These are phyloP conservation scores for Drosophila persimilis DNA, from an alignment of 1,140 invertebrate species.

Conservation along the genomic window DNA sequence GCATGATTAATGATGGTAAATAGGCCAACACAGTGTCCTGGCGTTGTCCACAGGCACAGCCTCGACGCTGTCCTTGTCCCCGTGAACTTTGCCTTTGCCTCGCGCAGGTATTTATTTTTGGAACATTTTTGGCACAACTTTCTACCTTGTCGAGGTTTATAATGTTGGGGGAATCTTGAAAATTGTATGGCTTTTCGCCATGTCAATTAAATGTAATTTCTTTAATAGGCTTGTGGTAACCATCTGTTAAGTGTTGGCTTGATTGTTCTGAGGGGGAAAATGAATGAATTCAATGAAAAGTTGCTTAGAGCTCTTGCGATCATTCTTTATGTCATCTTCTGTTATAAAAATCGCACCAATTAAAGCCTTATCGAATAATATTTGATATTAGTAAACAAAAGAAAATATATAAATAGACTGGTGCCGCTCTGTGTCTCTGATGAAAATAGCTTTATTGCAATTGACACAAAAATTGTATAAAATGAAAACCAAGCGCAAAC, in stretches of 20 bases:
- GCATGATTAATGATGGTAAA: constrained; percentile 77
- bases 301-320: no score
- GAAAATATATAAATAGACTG: constrained; percentile 19
- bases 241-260: not conserved
- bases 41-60: constrained; percentile 14
- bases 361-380: constrained; percentile 6
- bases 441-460: constrained; percentile 65
- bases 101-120: constrained; percentile 42
- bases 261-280: not conserved
- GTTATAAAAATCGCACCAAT: constrained; percentile 5
- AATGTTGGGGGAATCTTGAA: constrained; percentile 12
- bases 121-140: constrained; percentile 41
- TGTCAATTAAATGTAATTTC: constrained; percentile 44
- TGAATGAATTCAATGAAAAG: not conserved
- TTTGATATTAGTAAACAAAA: constrained; percentile 10
- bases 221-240: constrained; percentile 31
- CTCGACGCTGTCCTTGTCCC: constrained; percentile 24
- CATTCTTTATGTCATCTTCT: not conserved
- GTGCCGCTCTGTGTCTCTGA: constrained; percentile 11
- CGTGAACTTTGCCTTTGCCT: constrained; percentile 50
- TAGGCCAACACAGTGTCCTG: constrained; percentile 27
- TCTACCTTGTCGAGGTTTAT: constrained; percentile 23
- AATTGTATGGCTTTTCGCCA: constrained; percentile 31
- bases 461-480: constrained; percentile 60
- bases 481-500: constrained; percentile 54